A percentile compares a stretch with the other conserved stretches of the same genome.
Evolutionary conservation across 2,113 vertebrate genomes (phyloP).

Genomic region (Ictalurus punctatus): DNA sequence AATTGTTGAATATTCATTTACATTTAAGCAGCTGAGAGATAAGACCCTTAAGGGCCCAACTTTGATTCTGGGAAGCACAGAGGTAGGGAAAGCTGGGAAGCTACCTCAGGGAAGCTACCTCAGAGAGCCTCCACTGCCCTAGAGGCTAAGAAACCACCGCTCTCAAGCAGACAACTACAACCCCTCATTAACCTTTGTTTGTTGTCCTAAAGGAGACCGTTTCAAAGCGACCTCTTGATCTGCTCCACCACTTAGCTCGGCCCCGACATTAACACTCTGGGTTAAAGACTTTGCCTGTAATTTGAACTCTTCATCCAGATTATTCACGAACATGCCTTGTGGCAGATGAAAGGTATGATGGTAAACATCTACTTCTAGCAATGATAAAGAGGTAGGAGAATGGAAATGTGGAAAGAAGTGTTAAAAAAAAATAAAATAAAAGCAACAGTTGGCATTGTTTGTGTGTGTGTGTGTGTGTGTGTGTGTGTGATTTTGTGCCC

Average conservation of each 20-base stretch:
- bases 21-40: neutral
- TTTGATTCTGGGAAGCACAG: neutral
- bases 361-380: neutral
- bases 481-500: constrained; percentile 45
- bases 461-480: constrained; percentile 9
- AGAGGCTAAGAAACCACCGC: neutral
- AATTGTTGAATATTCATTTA: neutral
- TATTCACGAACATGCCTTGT: neutral
- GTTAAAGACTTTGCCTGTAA: neutral
- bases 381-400: neutral
- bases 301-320: neutral
- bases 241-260: neutral
- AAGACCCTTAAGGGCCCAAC: neutral
- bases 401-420: neutral
- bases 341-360: neutral
- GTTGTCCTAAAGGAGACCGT: neutral
- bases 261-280: neutral
- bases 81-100: too few species aligned
- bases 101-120: too few species aligned
- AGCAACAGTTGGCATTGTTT: neutral
- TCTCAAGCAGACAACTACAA: neutral
- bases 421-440: neutral
- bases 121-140: neutral
- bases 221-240: constrained; percentile 11
- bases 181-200: neutral